phyloP scores from a whole-genome alignment of 2,888 invertebrate species.

The Cephus spinipes region DNA sequence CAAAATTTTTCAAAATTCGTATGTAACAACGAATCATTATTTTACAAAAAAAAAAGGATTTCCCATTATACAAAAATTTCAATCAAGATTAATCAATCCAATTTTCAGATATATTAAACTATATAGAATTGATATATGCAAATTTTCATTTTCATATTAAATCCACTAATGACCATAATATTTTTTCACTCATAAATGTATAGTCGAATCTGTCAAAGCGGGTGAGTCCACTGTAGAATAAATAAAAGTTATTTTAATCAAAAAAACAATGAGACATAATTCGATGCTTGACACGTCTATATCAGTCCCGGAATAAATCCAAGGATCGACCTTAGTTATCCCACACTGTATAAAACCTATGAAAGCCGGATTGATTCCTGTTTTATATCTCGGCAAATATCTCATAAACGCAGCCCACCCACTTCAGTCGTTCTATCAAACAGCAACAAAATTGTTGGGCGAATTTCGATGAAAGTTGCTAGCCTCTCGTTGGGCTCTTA shows the following conservation, averaged over 20 bases:
- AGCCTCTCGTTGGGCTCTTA: neutral
- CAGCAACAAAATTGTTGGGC: neutral
- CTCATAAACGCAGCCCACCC: constrained; percentile 20
- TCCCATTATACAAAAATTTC: neutral
- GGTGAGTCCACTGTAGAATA: neutral
- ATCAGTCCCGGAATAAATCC: neutral
- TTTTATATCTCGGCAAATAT: constrained; percentile 30
- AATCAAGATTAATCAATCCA: no score
- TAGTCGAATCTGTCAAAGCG: neutral
- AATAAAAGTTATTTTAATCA: neutral
- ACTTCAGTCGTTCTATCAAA: neutral
- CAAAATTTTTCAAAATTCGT: neutral
- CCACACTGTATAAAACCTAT: neutral
- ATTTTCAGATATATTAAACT: neutral
- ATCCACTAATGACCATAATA: neutral
- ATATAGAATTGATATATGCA: neutral
- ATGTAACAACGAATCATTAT: neutral
- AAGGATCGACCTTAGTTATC: neutral
- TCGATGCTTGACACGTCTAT: neutral
- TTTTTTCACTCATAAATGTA: neutral
- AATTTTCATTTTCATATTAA: neutral
- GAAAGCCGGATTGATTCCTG: constrained; percentile 18
- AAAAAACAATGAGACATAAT: neutral
- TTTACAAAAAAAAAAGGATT: neutral
- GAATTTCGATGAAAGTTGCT: neutral